Evolutionary conservation across 1,140 invertebrate species (phyloP), one percentile per base, ranked within the genome.

Genomic region (Caenorhabditis latens): DNA sequence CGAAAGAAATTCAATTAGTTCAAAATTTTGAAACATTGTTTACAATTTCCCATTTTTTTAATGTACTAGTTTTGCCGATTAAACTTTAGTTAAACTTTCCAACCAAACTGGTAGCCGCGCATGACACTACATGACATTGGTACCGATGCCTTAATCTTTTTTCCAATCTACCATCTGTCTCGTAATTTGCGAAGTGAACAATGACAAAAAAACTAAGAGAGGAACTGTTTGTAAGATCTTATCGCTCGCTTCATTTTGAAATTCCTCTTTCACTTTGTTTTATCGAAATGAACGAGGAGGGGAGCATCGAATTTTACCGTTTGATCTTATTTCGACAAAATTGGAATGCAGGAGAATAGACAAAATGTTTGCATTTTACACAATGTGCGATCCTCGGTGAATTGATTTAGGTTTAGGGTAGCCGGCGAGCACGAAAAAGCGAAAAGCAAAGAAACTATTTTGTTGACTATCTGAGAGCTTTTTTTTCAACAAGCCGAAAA

Each of bases 401-500:
- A 50, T 50, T 79, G 46, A 50, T 79, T 79, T 79, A 53, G 71
- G 46, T 79, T 79, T 50, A 79, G 71, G 71, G 71, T 79, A 79
- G 71, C 71, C 46, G 71, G 43, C 40, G 71, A 79, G 71, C 71
- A 79, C 71, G 71, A 79, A 79, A 79, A 79, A 50, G 71, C 46
- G 21, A 79, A 79, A 79, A 79, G 71, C 71, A 79, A 79, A 79
- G 71, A 48, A 79, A 79, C 71, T 79, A 79, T 79, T 43, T 71
- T 71, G 40, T 71, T 79, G 71, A 79, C 71, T 79, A 79, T 46
- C 71, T 50, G 46, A 79, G 43, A 79, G 71, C 46, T 3, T 46
- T 85, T 55, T 32, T 61, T 71, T 67, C 46, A 85, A 67, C 65
- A 71, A 71, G 32, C 46, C 58, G 46, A 85, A 71, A 85, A 21